Evolutionary conservation across 1,140 invertebrate genomes (phyloP).

Genomic region (Bombus pyrosoma): DNA sequence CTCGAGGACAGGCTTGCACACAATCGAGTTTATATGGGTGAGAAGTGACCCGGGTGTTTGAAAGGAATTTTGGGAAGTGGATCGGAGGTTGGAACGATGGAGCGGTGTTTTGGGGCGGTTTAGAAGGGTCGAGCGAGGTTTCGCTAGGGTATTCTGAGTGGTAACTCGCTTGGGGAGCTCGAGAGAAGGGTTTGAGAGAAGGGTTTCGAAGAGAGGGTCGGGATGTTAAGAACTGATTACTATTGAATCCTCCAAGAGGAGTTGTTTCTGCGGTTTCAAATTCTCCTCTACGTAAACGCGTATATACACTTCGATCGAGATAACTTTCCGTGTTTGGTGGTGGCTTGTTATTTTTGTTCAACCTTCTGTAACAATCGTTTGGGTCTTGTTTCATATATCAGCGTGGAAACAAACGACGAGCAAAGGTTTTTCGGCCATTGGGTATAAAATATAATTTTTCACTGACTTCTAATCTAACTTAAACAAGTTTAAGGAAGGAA

Average conservation of each 20-base stretch:
- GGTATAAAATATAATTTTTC: too few species aligned
- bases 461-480: too few species aligned
- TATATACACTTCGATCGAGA: background rate
- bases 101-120: conserved; percentile 7
- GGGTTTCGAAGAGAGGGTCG: background rate
- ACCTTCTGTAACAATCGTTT: too few species aligned
- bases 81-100: background rate
- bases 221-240: conserved; percentile 8
- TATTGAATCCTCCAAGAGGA: background rate
- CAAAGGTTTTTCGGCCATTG: too few species aligned
- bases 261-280: background rate
- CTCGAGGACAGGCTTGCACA: background rate
- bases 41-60: conserved; percentile 1
- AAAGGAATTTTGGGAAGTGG: conserved; percentile 20
- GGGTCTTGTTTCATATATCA: too few species aligned
- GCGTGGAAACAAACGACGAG: too few species aligned
- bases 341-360: too few species aligned
- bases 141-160: conserved; percentile 5
- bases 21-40: background rate
- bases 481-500: too few species aligned
- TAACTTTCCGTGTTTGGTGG: background rate
- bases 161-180: conserved; percentile 5
- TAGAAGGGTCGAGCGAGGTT: conserved; percentile 20
- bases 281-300: background rate
- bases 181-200: background rate